A percentile compares a stretch with the other conserved stretches of the same genome.
These are phyloP conservation scores for Digitonthophagus gazella DNA, from an alignment of 2,888 invertebrate species.

Conservation along the genomic window DNA sequence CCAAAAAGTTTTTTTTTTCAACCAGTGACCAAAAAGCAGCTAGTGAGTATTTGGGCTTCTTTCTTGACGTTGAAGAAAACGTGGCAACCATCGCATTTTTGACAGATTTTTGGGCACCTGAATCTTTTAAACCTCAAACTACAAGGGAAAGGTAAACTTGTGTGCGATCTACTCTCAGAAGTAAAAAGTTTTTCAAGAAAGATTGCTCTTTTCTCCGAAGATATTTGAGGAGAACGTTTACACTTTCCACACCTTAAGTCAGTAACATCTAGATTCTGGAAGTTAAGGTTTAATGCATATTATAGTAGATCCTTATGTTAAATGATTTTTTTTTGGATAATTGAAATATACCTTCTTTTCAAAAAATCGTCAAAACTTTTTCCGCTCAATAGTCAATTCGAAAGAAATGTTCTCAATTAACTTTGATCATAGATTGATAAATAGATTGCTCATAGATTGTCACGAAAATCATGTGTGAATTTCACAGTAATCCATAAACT, in stretches of 20 bases:
- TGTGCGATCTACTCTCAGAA: background rate
- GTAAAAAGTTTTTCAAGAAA: slow-evolving; percentile 1
- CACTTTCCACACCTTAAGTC: slow-evolving; percentile 8
- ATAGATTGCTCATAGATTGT: no score
- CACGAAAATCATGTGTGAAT: background rate
- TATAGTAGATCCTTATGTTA: no score
- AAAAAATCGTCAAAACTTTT: no score
- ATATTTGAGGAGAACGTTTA: slow-evolving; percentile 3
- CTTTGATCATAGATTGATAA: no score
- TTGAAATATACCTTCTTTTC: no score
- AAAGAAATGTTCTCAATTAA: no score
- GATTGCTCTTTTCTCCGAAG: background rate
- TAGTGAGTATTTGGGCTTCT: slow-evolving; percentile 13
- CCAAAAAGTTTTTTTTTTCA: background rate
- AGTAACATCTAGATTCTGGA: no score
- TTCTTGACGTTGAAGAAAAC: slow-evolving; percentile 16
- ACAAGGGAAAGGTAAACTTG: slow-evolving; percentile 6
- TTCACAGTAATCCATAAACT: background rate
- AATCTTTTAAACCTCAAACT: background rate
- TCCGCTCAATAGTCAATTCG: no score
- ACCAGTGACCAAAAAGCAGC: slow-evolving; percentile 12
- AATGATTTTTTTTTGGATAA: no score
- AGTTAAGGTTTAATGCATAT: no score
- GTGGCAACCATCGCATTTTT: slow-evolving; percentile 13
- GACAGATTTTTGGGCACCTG: background rate